These are phyloP conservation scores for Carlito syrichta DNA, from an alignment of 2,113 vertebrate species.

Conservation along the genomic window DNA sequence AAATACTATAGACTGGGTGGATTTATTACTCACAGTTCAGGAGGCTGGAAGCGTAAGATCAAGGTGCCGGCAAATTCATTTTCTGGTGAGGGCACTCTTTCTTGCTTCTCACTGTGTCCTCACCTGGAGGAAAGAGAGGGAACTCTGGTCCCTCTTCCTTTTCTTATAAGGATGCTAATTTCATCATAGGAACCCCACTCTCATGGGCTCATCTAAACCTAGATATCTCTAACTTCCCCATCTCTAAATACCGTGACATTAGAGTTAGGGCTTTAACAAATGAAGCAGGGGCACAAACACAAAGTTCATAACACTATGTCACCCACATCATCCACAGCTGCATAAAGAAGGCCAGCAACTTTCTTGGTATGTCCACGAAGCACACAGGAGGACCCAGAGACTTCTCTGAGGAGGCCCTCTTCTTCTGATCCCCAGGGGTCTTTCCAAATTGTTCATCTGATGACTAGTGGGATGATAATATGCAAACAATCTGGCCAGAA, in stretches of 20 bases:
- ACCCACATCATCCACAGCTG: no score
- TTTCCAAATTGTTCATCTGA: not conserved
- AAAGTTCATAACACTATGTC: accelerated
- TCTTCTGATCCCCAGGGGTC: not conserved
- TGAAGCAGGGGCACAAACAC: accelerated
- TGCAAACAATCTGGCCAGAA: not conserved
- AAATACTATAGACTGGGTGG: not conserved
- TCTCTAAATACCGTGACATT: not conserved
- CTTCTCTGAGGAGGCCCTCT: not conserved
- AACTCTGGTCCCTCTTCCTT: not conserved
- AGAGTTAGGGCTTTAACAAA: not conserved
- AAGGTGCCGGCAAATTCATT: not conserved
- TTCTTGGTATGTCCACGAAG: not conserved
- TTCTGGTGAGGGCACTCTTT: not conserved
- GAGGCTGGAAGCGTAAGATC: not conserved
- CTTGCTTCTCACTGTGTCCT: not conserved
- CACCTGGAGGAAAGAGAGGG: not conserved
- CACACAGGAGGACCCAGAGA: not conserved
- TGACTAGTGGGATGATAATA: not conserved
- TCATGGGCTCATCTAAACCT: not conserved
- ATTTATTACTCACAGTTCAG: not conserved
- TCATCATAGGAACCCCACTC: not conserved
- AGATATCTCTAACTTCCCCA: not conserved
- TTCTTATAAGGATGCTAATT: not conserved
- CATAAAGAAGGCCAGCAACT: not conserved